A percentile compares a stretch with the other conserved stretches of the same genome.
phyloP scores from a whole-genome alignment of 2,797 vertebrate species.

The Pangasius krempfi region DNA sequence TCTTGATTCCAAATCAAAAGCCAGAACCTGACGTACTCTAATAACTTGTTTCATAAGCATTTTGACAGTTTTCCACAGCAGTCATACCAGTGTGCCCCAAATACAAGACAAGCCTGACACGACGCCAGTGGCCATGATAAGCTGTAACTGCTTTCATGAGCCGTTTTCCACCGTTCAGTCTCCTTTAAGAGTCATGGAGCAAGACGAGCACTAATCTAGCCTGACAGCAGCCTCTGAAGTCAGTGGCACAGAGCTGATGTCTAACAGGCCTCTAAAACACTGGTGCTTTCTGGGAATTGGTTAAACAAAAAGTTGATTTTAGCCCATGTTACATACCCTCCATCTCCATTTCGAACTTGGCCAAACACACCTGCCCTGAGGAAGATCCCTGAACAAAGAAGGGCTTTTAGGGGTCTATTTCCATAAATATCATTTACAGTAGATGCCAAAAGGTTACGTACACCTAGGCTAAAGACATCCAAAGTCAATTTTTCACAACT shows the following conservation, averaged over 20 bases:
- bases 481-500: neutral
- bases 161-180: slow-evolving; percentile 66
- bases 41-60: slow-evolving; percentile 65
- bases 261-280: slow-evolving; percentile 15
- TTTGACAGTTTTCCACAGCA: slow-evolving; percentile 57
- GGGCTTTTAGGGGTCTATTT: neutral
- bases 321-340: neutral
- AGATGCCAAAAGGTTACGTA: neutral
- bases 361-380: neutral
- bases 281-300: slow-evolving; percentile 56
- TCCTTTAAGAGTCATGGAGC: neutral
- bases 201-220: slow-evolving; percentile 5
- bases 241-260: neutral
- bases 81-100: slow-evolving; percentile 53
- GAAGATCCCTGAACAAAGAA: neutral
- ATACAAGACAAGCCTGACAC: slow-evolving; percentile 49
- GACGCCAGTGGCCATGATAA: slow-evolving; percentile 57
- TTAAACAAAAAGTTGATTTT: slow-evolving; percentile 39
- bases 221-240: slow-evolving; percentile 29
- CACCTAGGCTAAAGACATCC: neutral
- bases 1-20: slow-evolving; percentile 13
- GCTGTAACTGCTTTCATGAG: slow-evolving; percentile 63
- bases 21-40: slow-evolving; percentile 51
- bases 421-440: neutral
- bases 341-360: neutral